These are phyloP conservation scores for Bombus fervidus DNA, from an alignment of 1,140 invertebrate species.

Conservation along the genomic window DNA sequence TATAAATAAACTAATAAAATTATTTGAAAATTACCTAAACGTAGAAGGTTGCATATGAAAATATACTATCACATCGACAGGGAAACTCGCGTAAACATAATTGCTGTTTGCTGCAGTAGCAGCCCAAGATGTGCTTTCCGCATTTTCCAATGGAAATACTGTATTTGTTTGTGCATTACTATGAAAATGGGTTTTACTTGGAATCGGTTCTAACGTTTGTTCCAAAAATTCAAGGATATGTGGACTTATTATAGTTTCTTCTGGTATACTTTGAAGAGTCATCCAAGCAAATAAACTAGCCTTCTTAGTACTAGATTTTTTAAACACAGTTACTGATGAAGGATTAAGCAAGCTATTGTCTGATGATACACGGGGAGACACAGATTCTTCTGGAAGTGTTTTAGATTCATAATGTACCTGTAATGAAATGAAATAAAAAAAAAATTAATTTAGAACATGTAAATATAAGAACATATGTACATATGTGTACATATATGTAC, in stretches of 20 bases:
- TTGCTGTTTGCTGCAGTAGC: constrained; percentile 85
- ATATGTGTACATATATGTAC: background rate
- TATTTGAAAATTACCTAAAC: constrained; percentile 83
- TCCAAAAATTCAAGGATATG: constrained; percentile 97
- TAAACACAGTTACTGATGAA: constrained; percentile 69
- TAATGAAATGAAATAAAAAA: constrained; percentile 24
- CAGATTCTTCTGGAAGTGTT: constrained; percentile 86
- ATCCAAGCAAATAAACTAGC: constrained; percentile 97
- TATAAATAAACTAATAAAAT: background rate
- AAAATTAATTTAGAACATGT: background rate
- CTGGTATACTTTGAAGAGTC: constrained; percentile 96
- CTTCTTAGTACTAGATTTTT: constrained; percentile 90
- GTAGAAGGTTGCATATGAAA: constrained; percentile 99
- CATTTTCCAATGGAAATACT: constrained; percentile 75
- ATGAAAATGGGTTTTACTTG: constrained; percentile 85
- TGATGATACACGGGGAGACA: constrained; percentile 73
- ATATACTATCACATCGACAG: constrained; percentile 99
- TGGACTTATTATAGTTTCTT: constrained; percentile 97
- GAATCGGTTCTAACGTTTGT: constrained; percentile 96
- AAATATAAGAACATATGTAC: constrained; percentile 4
- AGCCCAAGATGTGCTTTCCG: constrained; percentile 78
- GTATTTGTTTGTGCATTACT: constrained; percentile 75
- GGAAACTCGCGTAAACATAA: constrained; percentile 96
- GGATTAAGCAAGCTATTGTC: constrained; percentile 72
- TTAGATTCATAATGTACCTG: constrained; percentile 94